Percentiles rank a stretch among this genome's conserved stretches.
Evolutionary conservation across 2,797 vertebrate genomes (phyloP).

Genomic region (Oreochromis mossambicus): DNA sequence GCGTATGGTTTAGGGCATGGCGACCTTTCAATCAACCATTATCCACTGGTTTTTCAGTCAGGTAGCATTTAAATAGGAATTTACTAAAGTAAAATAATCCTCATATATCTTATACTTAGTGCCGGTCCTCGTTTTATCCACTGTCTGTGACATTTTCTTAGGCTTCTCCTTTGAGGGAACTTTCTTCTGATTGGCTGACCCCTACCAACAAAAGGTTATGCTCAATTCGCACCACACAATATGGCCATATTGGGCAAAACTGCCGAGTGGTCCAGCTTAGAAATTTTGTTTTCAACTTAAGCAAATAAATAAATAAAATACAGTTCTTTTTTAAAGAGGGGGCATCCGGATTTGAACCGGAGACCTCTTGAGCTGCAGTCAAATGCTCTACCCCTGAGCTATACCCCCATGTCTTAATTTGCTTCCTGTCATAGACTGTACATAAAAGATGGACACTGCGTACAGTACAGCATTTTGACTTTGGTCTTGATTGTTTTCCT

Average conservation of each 20-base stretch:
- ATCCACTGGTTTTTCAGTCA: neutral
- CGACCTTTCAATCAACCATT: too few species aligned
- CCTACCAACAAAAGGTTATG: accelerated
- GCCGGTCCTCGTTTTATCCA: accelerated
- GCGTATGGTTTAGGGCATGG: too few species aligned
- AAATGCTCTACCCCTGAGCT: slow-evolving; percentile 79
- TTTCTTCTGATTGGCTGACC: neutral
- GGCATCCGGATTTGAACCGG: slow-evolving; percentile 76
- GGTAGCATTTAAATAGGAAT: neutral
- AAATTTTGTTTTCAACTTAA: neutral
- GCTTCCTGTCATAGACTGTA: accelerated
- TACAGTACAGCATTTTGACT: accelerated
- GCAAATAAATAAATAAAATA: neutral
- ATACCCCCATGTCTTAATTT: slow-evolving; percentile 43
- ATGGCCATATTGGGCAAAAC: accelerated
- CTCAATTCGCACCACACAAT: accelerated
- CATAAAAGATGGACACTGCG: neutral
- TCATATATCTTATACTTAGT: neutral
- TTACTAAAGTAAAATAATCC: neutral
- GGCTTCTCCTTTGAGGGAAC: neutral
- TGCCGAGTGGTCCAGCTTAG: accelerated
- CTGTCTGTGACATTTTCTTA: neutral
- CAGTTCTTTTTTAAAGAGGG: slow-evolving; percentile 18
- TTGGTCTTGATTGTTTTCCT: neutral
- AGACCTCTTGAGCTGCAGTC: slow-evolving; percentile 79